phyloP scores from a whole-genome alignment of 2,797 vertebrate genomes.

The Ara ararauna region DNA sequence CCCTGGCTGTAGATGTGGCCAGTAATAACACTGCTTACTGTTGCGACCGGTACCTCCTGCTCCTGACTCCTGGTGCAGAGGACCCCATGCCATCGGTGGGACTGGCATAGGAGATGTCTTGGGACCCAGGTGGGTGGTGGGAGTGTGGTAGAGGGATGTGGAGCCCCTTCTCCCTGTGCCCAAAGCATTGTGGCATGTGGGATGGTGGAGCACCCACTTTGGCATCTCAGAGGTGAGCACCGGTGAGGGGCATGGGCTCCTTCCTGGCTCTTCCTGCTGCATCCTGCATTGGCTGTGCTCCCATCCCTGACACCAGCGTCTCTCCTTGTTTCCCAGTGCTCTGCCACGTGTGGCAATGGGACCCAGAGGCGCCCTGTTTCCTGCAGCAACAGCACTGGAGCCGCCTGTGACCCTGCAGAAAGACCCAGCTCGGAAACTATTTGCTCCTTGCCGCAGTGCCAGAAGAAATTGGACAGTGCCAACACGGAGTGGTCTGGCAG shows the following conservation, averaged over 20 bases:
- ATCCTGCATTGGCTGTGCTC: fast-evolving
- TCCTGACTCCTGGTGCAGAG: not conserved
- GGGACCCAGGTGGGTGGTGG: not conserved
- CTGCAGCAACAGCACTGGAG: conserved; percentile 82
- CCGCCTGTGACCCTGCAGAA: conserved; percentile 78
- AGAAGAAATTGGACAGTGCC: conserved; percentile 32
- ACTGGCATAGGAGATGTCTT: not conserved
- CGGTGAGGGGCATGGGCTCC: fast-evolving
- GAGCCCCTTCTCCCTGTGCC: not conserved
- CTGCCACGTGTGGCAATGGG: conserved; percentile 85
- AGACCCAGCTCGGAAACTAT: conserved; percentile 65
- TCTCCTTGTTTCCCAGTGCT: conserved; percentile 82
- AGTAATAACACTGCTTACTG: fast-evolving
- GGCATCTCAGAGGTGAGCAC: not conserved
- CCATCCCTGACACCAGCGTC: not conserved
- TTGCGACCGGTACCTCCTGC: not conserved
- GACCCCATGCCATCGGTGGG: not conserved
- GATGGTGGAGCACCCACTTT: fast-evolving
- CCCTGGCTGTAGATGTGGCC: not conserved
- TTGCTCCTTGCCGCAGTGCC: conserved; percentile 81
- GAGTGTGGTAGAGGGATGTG: fast-evolving
- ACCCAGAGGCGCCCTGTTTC: conserved; percentile 77
- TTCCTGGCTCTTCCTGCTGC: not conserved
- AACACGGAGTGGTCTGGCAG: conserved; percentile 88
- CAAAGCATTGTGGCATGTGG: fast-evolving